phyloP scores from a whole-genome alignment of 1,140 invertebrate species.

The Myzus persicae region DNA sequence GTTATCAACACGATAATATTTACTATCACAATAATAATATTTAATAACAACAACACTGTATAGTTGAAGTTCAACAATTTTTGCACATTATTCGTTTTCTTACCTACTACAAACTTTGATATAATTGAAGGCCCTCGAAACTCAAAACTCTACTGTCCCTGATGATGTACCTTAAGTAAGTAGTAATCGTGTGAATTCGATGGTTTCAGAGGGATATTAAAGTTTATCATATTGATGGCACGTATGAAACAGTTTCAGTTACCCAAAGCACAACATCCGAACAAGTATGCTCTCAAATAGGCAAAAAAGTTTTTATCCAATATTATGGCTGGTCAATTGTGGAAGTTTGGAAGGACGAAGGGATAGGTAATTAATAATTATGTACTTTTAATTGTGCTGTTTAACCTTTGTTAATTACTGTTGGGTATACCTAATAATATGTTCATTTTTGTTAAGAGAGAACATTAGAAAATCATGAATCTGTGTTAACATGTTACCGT shows the following conservation, averaged over 20 bases:
- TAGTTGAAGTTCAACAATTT: neutral
- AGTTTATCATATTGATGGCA: neutral
- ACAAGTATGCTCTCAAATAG: neutral
- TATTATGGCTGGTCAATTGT: neutral
- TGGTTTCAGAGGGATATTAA: constrained; percentile 23
- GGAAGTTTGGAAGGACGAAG: constrained; percentile 11
- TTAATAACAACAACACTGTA: neutral
- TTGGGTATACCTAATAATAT: neutral
- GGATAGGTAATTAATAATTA: constrained; percentile 6
- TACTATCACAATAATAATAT: neutral
- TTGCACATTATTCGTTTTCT: neutral
- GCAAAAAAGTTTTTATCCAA: neutral
- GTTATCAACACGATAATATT: neutral
- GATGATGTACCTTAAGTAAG: neutral
- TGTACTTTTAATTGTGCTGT: neutral
- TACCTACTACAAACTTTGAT: neutral
- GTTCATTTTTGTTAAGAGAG: constrained; percentile 13
- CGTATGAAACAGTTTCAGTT: neutral
- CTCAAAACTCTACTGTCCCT: neutral
- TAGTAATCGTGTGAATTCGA: neutral
- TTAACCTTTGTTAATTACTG: neutral
- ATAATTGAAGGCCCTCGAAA: neutral
- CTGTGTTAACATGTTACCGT: neutral
- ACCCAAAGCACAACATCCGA: neutral
- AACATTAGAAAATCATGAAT: constrained; percentile 45